A percentile compares a stretch with the other conserved stretches of the same genome.
These are phyloP conservation scores for Raja brachyura DNA, from an alignment of 2,113 vertebrate species.

Conservation along the genomic window DNA sequence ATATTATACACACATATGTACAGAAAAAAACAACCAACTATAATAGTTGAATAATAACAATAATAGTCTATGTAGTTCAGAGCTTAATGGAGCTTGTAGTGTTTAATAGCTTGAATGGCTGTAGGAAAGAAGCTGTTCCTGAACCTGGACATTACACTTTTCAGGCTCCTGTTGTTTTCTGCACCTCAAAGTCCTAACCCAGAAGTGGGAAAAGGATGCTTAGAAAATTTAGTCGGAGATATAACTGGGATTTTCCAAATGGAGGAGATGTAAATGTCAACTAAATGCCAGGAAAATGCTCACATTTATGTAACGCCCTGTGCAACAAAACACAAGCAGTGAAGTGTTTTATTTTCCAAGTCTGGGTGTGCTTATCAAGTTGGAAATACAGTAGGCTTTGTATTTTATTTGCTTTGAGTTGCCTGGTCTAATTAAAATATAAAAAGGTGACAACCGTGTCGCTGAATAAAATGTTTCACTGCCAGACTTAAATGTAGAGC, in stretches of 20 bases:
- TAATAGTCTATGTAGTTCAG: no score
- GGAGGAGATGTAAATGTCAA: neutral
- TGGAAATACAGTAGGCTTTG: neutral
- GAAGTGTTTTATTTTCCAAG: neutral
- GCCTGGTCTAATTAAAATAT: neutral
- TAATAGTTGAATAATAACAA: no score
- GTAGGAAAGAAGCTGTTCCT: no score
- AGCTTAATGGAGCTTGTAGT: no score
- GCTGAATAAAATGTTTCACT: neutral
- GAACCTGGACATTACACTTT: no score
- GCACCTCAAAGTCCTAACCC: no score
- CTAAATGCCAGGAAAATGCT: neutral
- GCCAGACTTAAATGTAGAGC: neutral
- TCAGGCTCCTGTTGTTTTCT: no score
- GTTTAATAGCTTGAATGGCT: no score
- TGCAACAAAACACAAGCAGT: neutral
- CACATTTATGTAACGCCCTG: neutral
- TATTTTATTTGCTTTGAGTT: neutral
- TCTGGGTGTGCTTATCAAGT: neutral
- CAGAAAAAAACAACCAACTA: no score
- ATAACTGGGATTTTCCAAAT: neutral
- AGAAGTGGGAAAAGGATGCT: neutral
- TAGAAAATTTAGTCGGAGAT: neutral
- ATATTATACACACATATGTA: no score
- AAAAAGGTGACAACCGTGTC: no score